Base-by-base conservation (phyloP, 2,113 vertebrate genomes). In the Calidris pugnax region DNA sequence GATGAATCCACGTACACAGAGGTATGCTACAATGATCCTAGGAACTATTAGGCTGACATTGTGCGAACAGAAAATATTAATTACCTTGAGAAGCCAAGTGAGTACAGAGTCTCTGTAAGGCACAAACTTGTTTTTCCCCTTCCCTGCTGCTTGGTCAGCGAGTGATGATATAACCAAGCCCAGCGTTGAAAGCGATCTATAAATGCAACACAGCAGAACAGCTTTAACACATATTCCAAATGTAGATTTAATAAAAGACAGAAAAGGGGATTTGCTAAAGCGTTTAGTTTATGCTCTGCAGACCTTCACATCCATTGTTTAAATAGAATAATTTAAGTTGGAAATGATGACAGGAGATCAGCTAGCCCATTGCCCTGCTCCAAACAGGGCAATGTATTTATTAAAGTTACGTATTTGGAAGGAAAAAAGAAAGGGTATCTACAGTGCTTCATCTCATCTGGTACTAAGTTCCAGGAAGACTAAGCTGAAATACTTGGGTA, bases 31-130 rank as follows among this genome's bases (percentile, higher is more conserved):
- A 75, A 15, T 18, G 20, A 72, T n/a, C 16, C 48, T 47, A 63
- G 43, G 68, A 64, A 71, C 47, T 32, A 74, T 14, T n/a, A 82
- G 84, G 16, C 10, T 66, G 48, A 45, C 22, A 75, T n/a, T 30
- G 43, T 68, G 30, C 72, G 26, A 85, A 82, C 0, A 0, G 37
- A 86, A 85, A 93, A 63, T 41, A 92, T 12, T 48, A 24, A 79
- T 97, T 98, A 99, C 99, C 99, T 99, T 99, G 83, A 99, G 99
- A 73, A 99, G 98, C 99, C 99, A 99, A 74, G 99, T 99, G 94
- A 99, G 99, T 27, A 99, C 99, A 21, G 99, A 99, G 95, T 99
- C 99, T 98, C 99, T 99, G 97, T 99, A 99, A 97, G 99, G 99
- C 97, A 99, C 99, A 98, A 99, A 99, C 97, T 99, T 99, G 92